Percentiles rank a stretch among this genome's conserved stretches.
Conservation (phyloP, 64 coral and sea anemone species). For the Hydrozoanthus tunicans region DNA sequence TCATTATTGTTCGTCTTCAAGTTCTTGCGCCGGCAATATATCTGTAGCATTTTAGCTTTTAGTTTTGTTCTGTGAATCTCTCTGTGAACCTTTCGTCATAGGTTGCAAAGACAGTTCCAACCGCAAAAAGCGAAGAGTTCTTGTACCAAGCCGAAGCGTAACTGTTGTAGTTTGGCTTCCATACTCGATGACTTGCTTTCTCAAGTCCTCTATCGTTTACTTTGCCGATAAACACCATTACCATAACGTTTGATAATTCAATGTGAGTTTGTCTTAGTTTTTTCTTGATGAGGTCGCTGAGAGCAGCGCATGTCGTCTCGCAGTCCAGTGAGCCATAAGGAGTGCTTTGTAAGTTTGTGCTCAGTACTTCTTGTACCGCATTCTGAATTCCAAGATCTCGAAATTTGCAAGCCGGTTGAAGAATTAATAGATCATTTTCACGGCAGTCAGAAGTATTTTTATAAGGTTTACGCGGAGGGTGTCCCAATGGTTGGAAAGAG, state of each 20-base stretch:
- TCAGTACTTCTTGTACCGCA: conserved; percentile 73
- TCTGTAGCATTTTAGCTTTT: neutral
- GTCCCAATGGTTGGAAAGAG: conserved; percentile 11
- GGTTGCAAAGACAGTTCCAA: conserved; percentile 81
- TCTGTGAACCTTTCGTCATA: conserved; percentile 22
- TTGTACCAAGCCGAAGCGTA: conserved; percentile 92
- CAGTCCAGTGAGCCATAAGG: conserved; percentile 69
- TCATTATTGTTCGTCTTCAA: neutral
- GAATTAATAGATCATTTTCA: conserved; percentile 69
- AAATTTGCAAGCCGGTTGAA: conserved; percentile 89
- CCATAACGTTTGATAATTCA: conserved; percentile 53
- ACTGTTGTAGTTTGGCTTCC: conserved; percentile 91
- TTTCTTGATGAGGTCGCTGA: conserved; percentile 77
- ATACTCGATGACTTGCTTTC: conserved; percentile 86
- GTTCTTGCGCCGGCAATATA: neutral
- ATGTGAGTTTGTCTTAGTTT: conserved; percentile 50
- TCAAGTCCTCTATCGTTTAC: conserved; percentile 76
- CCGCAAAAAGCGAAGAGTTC: conserved; percentile 79
- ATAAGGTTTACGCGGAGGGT: conserved; percentile 17
- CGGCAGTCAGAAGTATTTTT: neutral
- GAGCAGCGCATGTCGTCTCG: conserved; percentile 58
- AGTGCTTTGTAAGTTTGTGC: conserved; percentile 62
- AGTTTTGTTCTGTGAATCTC: neutral
- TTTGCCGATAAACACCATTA: conserved; percentile 85
- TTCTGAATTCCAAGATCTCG: conserved; percentile 85